These are phyloP conservation scores for Morpho achilles DNA, from an alignment of 2,888 invertebrate genomes.

Conservation along the genomic window DNA sequence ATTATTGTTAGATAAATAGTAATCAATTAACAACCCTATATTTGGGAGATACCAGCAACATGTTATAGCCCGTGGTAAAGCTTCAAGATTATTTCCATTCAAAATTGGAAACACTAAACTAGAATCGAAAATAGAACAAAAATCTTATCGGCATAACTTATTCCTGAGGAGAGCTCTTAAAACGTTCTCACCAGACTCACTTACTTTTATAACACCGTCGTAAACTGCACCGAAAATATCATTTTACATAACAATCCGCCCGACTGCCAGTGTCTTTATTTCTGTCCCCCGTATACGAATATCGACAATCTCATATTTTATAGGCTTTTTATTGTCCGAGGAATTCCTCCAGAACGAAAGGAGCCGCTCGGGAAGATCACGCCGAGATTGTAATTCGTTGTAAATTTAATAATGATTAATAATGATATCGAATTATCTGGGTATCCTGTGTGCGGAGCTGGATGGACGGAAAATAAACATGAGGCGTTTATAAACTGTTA, in stretches of 20 bases:
- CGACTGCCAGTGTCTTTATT: conserved; percentile 26
- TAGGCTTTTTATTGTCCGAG: conserved; percentile 47
- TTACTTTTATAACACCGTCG: conserved; percentile 25
- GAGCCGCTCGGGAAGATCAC: conserved; percentile 48
- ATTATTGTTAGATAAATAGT: too few relatives aligned
- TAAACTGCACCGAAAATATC: conserved; percentile 32
- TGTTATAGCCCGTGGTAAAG: too few relatives aligned
- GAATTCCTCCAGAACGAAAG: conserved; percentile 47
- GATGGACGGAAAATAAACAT: not conserved
- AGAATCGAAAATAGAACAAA: conserved; percentile 5
- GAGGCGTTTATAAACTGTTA: conserved; percentile 5
- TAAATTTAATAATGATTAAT: conserved; percentile 74
- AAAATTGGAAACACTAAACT: too few relatives aligned
- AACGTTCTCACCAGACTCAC: conserved; percentile 8
- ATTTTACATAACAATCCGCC: conserved; percentile 29
- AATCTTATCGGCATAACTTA: conserved; percentile 12
- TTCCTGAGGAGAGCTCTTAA: conserved; percentile 3
- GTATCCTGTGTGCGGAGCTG: conserved; percentile 1
- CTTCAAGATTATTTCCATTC: too few relatives aligned
- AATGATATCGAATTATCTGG: conserved; percentile 56
- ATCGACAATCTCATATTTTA: conserved; percentile 59
- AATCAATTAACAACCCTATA: too few relatives aligned
- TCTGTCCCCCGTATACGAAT: conserved; percentile 32
- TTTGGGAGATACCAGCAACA: too few relatives aligned
- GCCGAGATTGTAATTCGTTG: conserved; percentile 61